These are phyloP conservation scores for Atrichornis clamosus DNA, from an alignment of 2,113 vertebrate species.

Conservation along the genomic window DNA sequence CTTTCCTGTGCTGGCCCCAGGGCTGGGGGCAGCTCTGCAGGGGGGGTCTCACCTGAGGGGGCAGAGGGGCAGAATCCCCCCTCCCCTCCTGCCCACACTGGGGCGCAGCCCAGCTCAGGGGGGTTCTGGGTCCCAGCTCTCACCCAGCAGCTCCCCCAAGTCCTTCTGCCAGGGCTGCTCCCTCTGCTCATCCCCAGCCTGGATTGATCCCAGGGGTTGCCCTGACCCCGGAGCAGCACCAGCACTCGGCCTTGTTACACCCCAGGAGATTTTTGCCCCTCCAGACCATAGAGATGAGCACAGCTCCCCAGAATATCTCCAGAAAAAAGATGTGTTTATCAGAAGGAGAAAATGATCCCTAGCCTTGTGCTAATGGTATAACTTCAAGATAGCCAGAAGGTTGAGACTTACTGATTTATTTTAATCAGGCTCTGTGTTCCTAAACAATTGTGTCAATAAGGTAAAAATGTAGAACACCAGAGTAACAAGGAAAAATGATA, in stretches of 20 bases:
- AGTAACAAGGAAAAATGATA: not conserved
- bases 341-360: not conserved
- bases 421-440: not conserved
- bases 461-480: not conserved
- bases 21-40: not conserved
- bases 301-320: not conserved
- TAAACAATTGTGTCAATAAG: not conserved
- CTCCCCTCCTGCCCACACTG: not conserved
- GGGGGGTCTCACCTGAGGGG: not conserved
- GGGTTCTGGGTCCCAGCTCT: not conserved
- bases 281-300: not conserved
- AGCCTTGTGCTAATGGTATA: not conserved
- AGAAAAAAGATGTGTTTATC: accelerated
- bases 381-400: not conserved
- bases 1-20: not conserved
- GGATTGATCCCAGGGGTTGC: accelerated
- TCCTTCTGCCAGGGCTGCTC: not conserved
- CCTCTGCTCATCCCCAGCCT: not conserved
- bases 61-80: not conserved
- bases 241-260: not conserved
- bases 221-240: not conserved
- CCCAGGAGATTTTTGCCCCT: not conserved
- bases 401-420: not conserved
- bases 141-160: not conserved
- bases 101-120: not conserved